Evolutionary conservation across 2,888 invertebrate genomes (phyloP).

Genomic region (Caenorhabditis zanzibari): DNA sequence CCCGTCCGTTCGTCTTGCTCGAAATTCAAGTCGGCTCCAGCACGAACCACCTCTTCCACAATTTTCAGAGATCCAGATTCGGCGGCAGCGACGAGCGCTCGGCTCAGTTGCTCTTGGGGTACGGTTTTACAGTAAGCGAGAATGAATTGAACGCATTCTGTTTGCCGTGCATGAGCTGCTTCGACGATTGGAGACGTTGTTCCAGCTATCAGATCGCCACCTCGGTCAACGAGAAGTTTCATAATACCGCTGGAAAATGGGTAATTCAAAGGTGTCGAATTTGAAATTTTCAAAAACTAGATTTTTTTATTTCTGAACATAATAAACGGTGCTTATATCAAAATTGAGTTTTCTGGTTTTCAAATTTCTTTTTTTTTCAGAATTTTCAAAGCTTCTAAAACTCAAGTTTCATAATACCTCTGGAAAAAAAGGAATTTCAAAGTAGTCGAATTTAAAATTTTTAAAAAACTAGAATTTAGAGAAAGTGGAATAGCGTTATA

Average conservation of each 20-base stretch:
- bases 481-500: too few relatives aligned
- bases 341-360: not conserved
- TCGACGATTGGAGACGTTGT: conserved; percentile 98
- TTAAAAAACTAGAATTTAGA: too few relatives aligned
- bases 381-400: too few relatives aligned
- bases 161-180: conserved; percentile 97
- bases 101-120: conserved; percentile 50
- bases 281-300: not conserved
- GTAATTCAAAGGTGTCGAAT: not conserved
- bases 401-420: too few relatives aligned
- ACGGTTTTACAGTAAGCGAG: conserved; percentile 72
- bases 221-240: conserved; percentile 95
- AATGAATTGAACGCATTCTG: conserved; percentile 89
- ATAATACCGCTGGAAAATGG: conserved; percentile 88
- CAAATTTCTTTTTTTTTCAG: too few relatives aligned
- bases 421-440: too few relatives aligned
- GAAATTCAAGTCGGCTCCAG: conserved; percentile 93
- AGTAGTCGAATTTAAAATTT: too few relatives aligned
- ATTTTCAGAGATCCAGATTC: conserved; percentile 88
- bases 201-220: conserved; percentile 95
- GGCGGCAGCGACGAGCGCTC: conserved; percentile 45
- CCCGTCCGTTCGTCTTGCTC: conserved; percentile 98
- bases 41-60: conserved; percentile 92
- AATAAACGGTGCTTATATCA: too few relatives aligned
- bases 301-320: too few relatives aligned